Base-by-base conservation (phyloP, 2,888 invertebrate genomes). In the Seira ritae region DNA sequence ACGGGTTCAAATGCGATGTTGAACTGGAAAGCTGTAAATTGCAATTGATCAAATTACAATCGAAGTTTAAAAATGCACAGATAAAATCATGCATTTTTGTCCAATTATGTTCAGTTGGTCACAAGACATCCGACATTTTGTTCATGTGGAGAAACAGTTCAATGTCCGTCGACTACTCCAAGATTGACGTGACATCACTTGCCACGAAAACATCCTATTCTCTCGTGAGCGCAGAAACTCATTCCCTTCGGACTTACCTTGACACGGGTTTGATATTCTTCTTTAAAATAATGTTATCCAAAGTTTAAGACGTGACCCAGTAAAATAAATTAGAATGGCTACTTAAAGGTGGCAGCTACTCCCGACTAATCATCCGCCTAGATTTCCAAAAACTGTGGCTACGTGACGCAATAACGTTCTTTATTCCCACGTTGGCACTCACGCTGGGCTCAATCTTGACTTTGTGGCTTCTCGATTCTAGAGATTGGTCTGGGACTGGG, bases 1-100 rank as follows among this genome's bases (percentile, higher is more conserved):
- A 81, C 20, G n/a, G 42, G 15, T 73, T 81, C 4, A 17, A 65
- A 0, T 84, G 84, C 42, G 65, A 74, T 23, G 23, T 84, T 23
- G 84, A 84, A 42, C 19, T 84, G 46, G 84, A 84, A 71, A 84
- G 84, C 62, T 84, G 84, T 78, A 55, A 31, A 4, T 31, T 31
- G 31, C 24, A 23, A n/a, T 68, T 8, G 1, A 10, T 68, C 23
- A 23, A 68, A 68, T 3, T 24, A 22, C 1, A n/a, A 0, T 42
- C 46, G 20, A 10, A 3, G 24, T 69, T 8, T 31, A 19, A 20
- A 71, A 23, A n/a, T n/a, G n/a, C n/a, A n/a, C n/a, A n/a, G n/a
- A n/a, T n/a, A 31, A 31, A 4, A 31, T 31, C 31, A 31, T 31
- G 31, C n/a, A n/a, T n/a, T n/a, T n/a, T n/a, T n/a, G n/a, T n/a